Percentiles rank a stretch among this genome's conserved stretches.
These are phyloP conservation scores for Chelonus insularis DNA, from an alignment of 1,140 invertebrate species.

Conservation along the genomic window DNA sequence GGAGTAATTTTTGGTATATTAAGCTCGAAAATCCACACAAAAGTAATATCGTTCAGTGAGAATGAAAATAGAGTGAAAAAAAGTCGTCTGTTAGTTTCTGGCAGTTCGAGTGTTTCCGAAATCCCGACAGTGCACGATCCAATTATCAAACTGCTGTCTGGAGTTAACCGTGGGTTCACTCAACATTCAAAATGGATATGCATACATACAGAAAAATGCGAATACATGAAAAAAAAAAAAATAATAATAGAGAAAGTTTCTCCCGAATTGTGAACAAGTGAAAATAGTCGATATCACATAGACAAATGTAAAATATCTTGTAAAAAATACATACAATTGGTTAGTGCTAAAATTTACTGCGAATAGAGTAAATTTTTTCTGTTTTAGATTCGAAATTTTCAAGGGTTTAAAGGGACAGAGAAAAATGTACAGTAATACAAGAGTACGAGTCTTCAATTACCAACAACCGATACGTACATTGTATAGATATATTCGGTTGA, in stretches of 20 bases:
- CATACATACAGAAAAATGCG: background rate
- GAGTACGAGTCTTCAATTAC: too few relatives aligned
- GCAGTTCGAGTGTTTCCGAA: constrained; percentile 38
- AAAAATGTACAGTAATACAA: too few relatives aligned
- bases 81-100: background rate
- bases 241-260: background rate
- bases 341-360: constrained; percentile 1
- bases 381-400: background rate
- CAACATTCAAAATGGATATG: background rate
- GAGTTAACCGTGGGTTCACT: background rate
- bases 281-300: constrained; percentile 12
- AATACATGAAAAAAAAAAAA: background rate
- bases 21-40: too few relatives aligned
- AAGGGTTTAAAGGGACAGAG: too few relatives aligned
- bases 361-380: background rate
- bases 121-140: constrained; percentile 36
- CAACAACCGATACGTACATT: too few relatives aligned
- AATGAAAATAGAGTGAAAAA: too few relatives aligned
- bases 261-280: background rate
- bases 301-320: constrained; percentile 24
- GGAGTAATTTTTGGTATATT: too few relatives aligned
- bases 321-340: background rate
- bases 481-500: too few relatives aligned
- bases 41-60: too few relatives aligned
- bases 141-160: constrained; percentile 33